These are phyloP conservation scores for Nothoprocta perdicaria DNA, from an alignment of 2,113 vertebrate species.

Conservation along the genomic window DNA sequence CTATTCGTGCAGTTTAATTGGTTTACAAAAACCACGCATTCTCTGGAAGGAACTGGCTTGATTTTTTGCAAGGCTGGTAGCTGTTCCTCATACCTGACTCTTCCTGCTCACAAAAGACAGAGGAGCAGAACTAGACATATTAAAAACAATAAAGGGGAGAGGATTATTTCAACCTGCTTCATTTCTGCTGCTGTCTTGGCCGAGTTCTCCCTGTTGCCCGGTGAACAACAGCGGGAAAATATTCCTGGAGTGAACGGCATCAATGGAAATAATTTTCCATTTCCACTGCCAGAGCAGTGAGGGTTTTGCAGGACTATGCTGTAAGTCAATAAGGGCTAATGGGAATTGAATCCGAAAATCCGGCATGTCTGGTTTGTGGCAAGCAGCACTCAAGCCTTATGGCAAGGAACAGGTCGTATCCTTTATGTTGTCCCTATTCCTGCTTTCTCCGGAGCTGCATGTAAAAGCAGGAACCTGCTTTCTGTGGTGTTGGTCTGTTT, in stretches of 20 bases:
- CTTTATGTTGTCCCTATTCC: not conserved
- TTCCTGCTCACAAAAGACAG: not conserved
- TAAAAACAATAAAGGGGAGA: not conserved
- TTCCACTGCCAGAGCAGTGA: accelerated
- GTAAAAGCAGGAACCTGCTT: not conserved
- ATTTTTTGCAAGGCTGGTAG: constrained; percentile 23
- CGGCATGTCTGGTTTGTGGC: too few relatives aligned
- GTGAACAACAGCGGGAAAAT: constrained; percentile 8
- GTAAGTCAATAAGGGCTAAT: not conserved
- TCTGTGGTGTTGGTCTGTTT: not conserved
- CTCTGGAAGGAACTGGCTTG: constrained; percentile 43
- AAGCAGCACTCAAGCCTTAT: not conserved
- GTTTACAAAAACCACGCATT: constrained; percentile 60
- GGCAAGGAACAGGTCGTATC: not conserved
- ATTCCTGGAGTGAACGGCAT: not conserved
- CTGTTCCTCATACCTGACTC: not conserved
- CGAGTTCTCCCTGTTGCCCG: not conserved
- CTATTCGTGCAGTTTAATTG: constrained; percentile 52
- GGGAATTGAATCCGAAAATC: not conserved
- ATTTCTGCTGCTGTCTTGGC: not conserved
- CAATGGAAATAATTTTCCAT: not conserved
- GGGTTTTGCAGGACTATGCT: not conserved
- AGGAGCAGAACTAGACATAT: constrained; percentile 12
- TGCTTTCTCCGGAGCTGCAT: not conserved
- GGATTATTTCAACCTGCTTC: constrained; percentile 2